These are phyloP conservation scores for Hippoglossus stenolepis DNA, from an alignment of 2,113 vertebrate genomes.

Conservation along the genomic window DNA sequence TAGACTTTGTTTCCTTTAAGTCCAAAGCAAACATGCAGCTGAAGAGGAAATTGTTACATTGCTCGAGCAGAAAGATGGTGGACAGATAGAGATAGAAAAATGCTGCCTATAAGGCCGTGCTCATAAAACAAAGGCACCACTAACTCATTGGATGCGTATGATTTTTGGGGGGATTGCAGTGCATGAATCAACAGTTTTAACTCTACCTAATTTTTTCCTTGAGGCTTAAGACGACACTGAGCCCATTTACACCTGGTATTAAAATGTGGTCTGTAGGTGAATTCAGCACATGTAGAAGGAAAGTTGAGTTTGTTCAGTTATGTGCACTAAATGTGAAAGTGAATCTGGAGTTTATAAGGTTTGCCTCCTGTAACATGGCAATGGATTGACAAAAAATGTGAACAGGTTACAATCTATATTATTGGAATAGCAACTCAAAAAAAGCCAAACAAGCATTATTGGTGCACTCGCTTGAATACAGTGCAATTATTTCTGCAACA, in stretches of 20 bases:
- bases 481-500: neutral
- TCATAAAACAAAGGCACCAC: neutral
- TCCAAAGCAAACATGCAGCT: constrained; percentile 29
- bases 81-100: constrained; percentile 10
- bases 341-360: constrained; percentile 5
- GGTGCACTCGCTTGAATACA: neutral
- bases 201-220: neutral
- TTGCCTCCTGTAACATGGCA: neutral
- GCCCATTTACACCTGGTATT: constrained; percentile 33
- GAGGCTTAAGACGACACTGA: constrained; percentile 23
- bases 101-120: neutral
- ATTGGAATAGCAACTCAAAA: neutral
- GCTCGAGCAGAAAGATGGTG: constrained; percentile 17
- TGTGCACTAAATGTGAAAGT: constrained; percentile 3
- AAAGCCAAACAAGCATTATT: neutral
- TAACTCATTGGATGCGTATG: neutral
- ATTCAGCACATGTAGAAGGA: constrained; percentile 23
- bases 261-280: constrained; percentile 28
- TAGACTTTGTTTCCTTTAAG: constrained; percentile 28
- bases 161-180: neutral
- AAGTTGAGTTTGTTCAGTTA: constrained; percentile 2
- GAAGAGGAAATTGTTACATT: constrained; percentile 44
- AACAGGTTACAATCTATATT: neutral
- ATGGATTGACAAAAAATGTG: neutral
- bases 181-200: constrained; percentile 28